Conservation (phyloP, 2,888 invertebrate species). For the Hecatera dysodea region DNA sequence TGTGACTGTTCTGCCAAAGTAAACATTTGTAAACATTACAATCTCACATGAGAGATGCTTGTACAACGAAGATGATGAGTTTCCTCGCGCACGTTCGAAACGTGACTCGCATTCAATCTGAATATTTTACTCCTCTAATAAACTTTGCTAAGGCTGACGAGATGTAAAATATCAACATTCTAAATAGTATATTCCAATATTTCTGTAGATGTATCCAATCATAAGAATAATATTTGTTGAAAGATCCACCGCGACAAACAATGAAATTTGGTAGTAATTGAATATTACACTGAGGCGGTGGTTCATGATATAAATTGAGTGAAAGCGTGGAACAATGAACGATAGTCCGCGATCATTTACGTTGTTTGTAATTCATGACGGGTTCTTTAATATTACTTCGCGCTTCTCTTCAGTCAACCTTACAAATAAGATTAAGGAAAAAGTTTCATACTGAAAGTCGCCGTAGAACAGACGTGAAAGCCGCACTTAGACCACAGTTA, state of each 20-base stretch:
- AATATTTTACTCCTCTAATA: constrained; percentile 33
- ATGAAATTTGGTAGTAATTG: constrained; percentile 18
- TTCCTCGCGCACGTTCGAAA: constrained; percentile 22
- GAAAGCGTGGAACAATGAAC: constrained; percentile 42
- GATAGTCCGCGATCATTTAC: constrained; percentile 52
- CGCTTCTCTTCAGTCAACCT: constrained; percentile 70
- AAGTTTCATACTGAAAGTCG: constrained; percentile 80
- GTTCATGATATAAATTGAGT: constrained; percentile 25
- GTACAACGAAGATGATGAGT: constrained; percentile 27
- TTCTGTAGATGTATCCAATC: constrained; percentile 21
- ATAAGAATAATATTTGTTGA: constrained; percentile 35
- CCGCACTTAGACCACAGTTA: constrained; percentile 81
- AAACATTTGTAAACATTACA: constrained; percentile 48
- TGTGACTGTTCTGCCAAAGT: constrained; percentile 20
- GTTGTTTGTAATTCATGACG: constrained; percentile 71
- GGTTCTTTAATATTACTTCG: constrained; percentile 69
- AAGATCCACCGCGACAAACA: constrained; percentile 10
- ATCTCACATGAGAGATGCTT: constrained; percentile 28
- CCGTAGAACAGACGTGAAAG: constrained; percentile 76
- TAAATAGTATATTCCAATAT: constrained; percentile 24
- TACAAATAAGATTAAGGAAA: constrained; percentile 81
- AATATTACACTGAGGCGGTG: constrained; percentile 9
- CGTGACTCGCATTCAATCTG: constrained; percentile 30
- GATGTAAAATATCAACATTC: constrained; percentile 26
- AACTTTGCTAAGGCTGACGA: constrained; percentile 25